Base-by-base conservation (phyloP, 2,113 vertebrate genomes). In the Mus spicilegus region DNA sequence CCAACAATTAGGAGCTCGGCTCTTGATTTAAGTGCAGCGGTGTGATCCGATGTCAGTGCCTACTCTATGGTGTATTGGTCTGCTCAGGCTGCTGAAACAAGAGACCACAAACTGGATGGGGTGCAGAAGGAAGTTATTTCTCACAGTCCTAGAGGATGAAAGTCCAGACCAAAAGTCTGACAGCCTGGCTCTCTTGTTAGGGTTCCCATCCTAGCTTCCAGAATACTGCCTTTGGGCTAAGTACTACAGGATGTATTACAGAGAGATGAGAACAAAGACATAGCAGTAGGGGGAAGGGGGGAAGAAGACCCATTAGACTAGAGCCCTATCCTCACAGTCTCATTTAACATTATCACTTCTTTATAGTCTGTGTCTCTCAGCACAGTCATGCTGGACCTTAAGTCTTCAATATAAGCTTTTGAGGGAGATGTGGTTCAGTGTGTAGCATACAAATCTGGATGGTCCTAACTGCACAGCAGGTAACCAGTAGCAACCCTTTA, bases 41-140 rank as follows among this genome's bases (percentile, higher is more conserved):
- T 36, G 65, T 58, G 22, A 54, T 24, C 10, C 0, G 20, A n/a
- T 2, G 33, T 6, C 1, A 8, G 2, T 16, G 26, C 5, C 70
- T 82, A 54, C 7, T 72, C 12, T 30, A 56, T 1, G 1, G 26
- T 7, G 19, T 33, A 2, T 17, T 11, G 30, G 20, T 73, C 28
- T 28, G 58, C 16, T 67, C 76, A 75, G 67, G 26, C 2, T 67
- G 33, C 36, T n/a, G 7, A 26, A 91, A 61, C 12, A 51, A 39
- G 42, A 78, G 20, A 39, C 19, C 9, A 7, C n/a, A 65, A 28
- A 26, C 36, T 8, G 4, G 5, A 46, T 72, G 65, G 75, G 54
- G 91, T 49, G 56, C 33, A 63, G 1, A 10, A 17, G 36, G n/a
- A 54, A 81, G 56, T 39, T 65, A 30, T 87, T 72, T 87, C n/a